phyloP scores from a whole-genome alignment of 2,797 vertebrate genomes.

The Euthynnus affinis region DNA sequence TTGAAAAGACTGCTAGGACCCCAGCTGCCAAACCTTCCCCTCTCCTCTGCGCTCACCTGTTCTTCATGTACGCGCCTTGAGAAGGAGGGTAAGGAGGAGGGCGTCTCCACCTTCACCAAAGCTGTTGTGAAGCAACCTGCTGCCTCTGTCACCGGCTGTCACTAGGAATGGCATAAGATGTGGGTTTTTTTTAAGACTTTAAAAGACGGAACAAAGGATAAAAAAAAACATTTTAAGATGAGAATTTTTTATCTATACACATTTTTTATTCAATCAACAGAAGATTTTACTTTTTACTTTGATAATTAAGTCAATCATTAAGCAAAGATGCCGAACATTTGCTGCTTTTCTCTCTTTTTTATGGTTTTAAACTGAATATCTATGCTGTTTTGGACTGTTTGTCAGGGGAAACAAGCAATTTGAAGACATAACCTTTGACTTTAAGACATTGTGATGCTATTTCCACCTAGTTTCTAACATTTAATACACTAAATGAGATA shows the following conservation, averaged over 20 bases:
- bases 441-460: no score
- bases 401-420: no score
- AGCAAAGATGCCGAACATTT: background rate
- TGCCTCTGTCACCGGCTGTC: conserved; percentile 56
- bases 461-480: background rate
- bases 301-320: background rate
- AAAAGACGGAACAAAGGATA: background rate
- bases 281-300: no score
- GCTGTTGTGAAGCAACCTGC: conserved; percentile 46
- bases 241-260: background rate
- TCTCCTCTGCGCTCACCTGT: conserved; percentile 68
- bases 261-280: background rate
- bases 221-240: background rate
- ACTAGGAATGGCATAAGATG: conserved; percentile 47
- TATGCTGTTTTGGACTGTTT: no score
- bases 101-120: conserved; percentile 48
- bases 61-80: conserved; percentile 41
- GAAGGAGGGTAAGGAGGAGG: conserved; percentile 41
- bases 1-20: conserved; percentile 83
- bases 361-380: no score
- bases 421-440: no score
- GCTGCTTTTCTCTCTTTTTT: no score
- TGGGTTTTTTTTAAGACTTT: background rate
- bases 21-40: conserved; percentile 75
- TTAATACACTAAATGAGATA: background rate